A percentile compares a stretch with the other conserved stretches of the same genome.
Conservation (phyloP, 2,113 vertebrate genomes). For the Dinomys branickii region DNA sequence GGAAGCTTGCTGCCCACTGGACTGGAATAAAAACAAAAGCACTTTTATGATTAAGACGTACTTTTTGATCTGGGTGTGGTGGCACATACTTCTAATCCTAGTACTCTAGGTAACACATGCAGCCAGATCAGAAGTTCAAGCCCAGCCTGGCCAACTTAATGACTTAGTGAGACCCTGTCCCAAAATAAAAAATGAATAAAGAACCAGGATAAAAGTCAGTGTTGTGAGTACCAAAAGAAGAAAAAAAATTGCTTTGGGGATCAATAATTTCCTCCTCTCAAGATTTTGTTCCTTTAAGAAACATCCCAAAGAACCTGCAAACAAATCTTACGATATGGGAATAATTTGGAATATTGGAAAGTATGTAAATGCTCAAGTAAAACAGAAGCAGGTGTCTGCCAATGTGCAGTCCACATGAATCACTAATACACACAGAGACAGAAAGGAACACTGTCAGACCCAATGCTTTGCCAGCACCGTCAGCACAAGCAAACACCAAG, state of each 20-base stretch:
- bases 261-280: conserved; percentile 13
- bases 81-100: neutral
- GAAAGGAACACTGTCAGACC: neutral
- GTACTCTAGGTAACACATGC: neutral
- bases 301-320: neutral
- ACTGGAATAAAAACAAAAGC: conserved; percentile 29
- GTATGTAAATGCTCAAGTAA: neutral
- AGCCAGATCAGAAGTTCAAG: neutral
- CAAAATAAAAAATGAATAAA: neutral
- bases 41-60: neutral
- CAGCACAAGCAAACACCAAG: neutral
- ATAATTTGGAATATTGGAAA: conserved; percentile 24
- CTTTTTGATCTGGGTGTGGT: neutral
- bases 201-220: neutral
- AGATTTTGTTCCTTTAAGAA: conserved; percentile 33
- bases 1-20: neutral
- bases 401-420: neutral
- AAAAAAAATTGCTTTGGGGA: neutral
- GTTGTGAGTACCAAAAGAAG: neutral
- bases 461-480: neutral
- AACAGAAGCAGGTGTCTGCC: neutral
- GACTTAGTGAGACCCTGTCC: neutral
- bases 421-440: conserved; percentile 11
- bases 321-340: neutral
- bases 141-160: neutral